A percentile compares a stretch with the other conserved stretches of the same genome.
Conservation (phyloP, 2,113 vertebrate genomes). For the Thinocorus orbignyianus region DNA sequence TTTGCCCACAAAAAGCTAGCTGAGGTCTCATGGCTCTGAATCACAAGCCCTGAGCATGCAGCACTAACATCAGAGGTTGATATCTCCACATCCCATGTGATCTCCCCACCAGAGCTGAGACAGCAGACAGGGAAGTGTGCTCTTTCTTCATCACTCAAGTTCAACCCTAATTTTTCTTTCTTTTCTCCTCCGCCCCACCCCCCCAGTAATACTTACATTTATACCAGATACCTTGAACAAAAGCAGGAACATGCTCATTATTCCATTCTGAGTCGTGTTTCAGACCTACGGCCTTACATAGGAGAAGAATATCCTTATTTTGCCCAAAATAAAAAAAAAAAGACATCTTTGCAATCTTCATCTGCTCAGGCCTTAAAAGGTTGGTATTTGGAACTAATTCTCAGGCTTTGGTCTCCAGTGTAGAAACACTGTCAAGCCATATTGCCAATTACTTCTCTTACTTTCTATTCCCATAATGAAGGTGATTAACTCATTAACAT, state of each 20-base stretch:
- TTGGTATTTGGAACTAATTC: neutral
- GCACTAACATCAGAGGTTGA: neutral
- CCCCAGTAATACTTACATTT: neutral
- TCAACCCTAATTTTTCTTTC: neutral
- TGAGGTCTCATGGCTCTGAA: conserved; percentile 27
- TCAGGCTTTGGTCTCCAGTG: neutral
- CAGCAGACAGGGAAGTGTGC: neutral
- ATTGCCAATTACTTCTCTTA: neutral
- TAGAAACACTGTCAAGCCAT: neutral
- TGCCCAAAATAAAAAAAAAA: neutral
- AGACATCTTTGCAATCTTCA: neutral
- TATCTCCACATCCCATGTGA: neutral
- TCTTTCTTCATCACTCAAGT: neutral
- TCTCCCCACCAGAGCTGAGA: neutral
- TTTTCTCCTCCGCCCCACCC: neutral
- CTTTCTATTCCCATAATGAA: neutral
- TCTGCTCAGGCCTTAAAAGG: neutral
- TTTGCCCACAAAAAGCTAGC: neutral
- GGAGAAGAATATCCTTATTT: neutral
- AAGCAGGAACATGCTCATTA: neutral
- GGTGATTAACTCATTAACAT: neutral
- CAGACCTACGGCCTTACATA: neutral
- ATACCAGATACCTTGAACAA: neutral
- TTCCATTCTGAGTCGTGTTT: neutral
- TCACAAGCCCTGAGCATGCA: neutral